Base-by-base conservation (phyloP, 2,797 vertebrate genomes). In the Manis pentadactyla region DNA sequence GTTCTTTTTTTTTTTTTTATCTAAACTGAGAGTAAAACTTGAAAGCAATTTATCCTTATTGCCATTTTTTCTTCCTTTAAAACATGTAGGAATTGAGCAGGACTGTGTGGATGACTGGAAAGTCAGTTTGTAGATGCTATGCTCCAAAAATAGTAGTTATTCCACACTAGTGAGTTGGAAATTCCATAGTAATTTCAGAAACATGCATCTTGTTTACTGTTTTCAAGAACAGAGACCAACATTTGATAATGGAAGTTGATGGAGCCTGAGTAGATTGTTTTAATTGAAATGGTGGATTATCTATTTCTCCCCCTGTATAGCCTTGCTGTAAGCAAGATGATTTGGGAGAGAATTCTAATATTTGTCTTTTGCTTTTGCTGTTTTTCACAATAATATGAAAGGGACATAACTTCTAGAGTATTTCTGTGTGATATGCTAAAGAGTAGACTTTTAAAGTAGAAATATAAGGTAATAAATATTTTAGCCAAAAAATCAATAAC, bases 401-500 rank as follows among this genome's bases (percentile, higher is more conserved):
- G 34, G 89, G 57, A 53, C 91, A 61, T 17, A 57, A 46, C 29
- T 96, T 95, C 68, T 34, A 37, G 69, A 93, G 79, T 46, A 29
- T 95, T 64, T 97, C 96, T 92, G 34, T 78, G 13, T 96, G 77
- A 85, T 93, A 69, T 93, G 31, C 59, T 93, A 73, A 97, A 79
- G 73, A 97, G 95, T 85, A 59, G 95, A 97, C 93, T 97, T 98
- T 94, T 95, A 98, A 97, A 97, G 87, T 64, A 97, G 96, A 98
- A 97, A 95, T 97, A 92, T 74, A 96, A 90, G 95, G 71, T 84
- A 97, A 90, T 98, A 98, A 98, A 97, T 98, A 98, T 88, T 95
- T 84, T 87, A 82, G 95, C 81, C 96, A 90, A 97, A 98, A 98
- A 98, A 97, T 98, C 96, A 98, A 96, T 98, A 98, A 95, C 94